A percentile compares a stretch with the other conserved stretches of the same genome.
phyloP scores from a whole-genome alignment of 2,113 vertebrate species.

The Anhinga anhinga region DNA sequence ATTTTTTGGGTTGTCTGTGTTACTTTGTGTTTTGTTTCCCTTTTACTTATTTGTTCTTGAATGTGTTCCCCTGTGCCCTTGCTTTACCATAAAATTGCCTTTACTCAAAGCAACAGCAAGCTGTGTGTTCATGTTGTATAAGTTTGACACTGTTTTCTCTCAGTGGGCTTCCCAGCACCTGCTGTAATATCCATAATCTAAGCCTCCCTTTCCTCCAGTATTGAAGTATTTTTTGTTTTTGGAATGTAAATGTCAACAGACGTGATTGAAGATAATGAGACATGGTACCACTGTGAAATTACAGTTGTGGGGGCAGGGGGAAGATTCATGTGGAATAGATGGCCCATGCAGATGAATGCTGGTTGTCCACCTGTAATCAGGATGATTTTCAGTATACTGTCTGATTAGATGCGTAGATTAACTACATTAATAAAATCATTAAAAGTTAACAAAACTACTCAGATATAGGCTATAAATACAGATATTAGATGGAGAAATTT shows the following conservation, averaged over 20 bases:
- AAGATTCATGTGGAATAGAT: not conserved
- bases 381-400: not conserved
- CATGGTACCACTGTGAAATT: not conserved
- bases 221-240: slow-evolving; percentile 23
- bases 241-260: slow-evolving; percentile 28
- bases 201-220: not conserved
- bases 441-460: not conserved
- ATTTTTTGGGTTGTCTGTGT: not conserved
- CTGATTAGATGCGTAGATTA: not conserved
- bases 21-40: slow-evolving; percentile 9
- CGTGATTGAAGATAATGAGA: slow-evolving; percentile 36
- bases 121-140: slow-evolving; percentile 16
- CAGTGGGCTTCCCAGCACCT: slow-evolving; percentile 35
- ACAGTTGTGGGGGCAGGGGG: not conserved
- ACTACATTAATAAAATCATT: not conserved
- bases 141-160: slow-evolving; percentile 30
- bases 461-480: not conserved
- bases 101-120: slow-evolving; percentile 40
- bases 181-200: slow-evolving; percentile 44
- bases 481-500: not conserved
- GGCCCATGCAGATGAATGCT: not conserved
- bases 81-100: slow-evolving; percentile 33
- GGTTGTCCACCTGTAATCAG: not conserved
- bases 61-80: slow-evolving; percentile 17
- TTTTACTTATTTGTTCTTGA: slow-evolving; percentile 36